These are phyloP conservation scores for Sphyrna mokarran DNA, from an alignment of 2,113 vertebrate species.

Conservation along the genomic window DNA sequence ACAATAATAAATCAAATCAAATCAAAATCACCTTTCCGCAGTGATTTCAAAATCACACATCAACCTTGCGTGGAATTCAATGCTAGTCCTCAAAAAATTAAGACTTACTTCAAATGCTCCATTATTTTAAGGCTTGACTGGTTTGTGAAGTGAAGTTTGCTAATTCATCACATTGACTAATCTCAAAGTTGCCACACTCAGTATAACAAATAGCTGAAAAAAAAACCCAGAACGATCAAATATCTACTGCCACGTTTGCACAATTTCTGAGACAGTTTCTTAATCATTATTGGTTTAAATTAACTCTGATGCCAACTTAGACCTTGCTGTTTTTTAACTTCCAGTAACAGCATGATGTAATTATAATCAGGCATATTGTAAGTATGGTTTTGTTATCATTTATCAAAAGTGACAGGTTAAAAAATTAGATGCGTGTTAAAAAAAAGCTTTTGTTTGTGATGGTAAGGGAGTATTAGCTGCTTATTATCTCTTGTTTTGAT, in stretches of 20 bases:
- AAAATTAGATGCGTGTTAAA: not conserved
- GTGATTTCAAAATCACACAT: not conserved
- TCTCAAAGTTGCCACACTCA: not conserved
- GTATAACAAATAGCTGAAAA: not conserved
- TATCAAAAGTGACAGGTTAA: not conserved
- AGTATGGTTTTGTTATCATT: not conserved
- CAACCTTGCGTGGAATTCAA: not conserved
- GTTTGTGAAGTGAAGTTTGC: not conserved
- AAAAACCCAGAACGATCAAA: not conserved
- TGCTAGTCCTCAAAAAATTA: not conserved
- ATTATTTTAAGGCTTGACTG: not conserved
- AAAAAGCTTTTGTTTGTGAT: not conserved
- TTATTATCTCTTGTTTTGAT: too few species aligned
- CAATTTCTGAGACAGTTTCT: not conserved
- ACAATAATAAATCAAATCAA: too few species aligned
- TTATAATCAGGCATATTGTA: not conserved
- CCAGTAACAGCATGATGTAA: not conserved
- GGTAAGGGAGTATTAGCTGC: too few species aligned
- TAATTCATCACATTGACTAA: not conserved
- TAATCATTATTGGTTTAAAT: constrained; percentile 24
- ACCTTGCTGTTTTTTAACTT: not conserved
- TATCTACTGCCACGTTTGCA: not conserved
- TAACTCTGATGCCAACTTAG: not conserved
- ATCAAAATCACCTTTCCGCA: not conserved
- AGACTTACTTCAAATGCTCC: not conserved